Conservation (phyloP, 1,140 invertebrate genomes). For the Hycleus phaleratus region DNA sequence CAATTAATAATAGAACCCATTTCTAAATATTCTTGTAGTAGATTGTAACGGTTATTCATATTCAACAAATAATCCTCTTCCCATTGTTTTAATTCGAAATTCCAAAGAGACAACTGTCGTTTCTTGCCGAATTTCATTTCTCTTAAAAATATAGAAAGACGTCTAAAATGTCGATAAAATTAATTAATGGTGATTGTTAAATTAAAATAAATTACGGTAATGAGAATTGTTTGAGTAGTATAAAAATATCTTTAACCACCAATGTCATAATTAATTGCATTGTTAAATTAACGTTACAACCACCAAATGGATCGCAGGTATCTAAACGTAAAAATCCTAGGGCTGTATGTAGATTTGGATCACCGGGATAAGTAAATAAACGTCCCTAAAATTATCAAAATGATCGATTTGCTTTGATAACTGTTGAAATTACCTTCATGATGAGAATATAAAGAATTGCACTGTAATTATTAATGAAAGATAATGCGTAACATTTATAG, state of each 20-base stretch:
- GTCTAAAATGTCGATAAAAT: too few species aligned
- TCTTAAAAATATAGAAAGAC: too few species aligned
- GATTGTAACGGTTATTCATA: slow-evolving; percentile 14
- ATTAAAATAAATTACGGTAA: slow-evolving; percentile 1
- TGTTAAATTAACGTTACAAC: slow-evolving; percentile 3
- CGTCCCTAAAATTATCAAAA: slow-evolving; percentile 6
- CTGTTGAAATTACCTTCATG: slow-evolving; percentile 58
- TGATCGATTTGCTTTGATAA: too few species aligned
- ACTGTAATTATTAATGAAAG: slow-evolving; percentile 97
- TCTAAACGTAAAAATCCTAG: slow-evolving; percentile 1
- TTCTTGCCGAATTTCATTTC: too few species aligned
- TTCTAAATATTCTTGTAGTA: slow-evolving; percentile 27
- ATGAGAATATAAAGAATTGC: slow-evolving; percentile 96
- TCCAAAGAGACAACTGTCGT: too few species aligned
- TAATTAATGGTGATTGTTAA: neutral
- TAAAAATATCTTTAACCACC: slow-evolving; percentile 16
- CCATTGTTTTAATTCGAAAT: slow-evolving; percentile 15
- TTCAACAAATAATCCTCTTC: slow-evolving; percentile 29
- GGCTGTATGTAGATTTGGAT: slow-evolving; percentile 4
- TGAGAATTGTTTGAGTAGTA: slow-evolving; percentile 1
- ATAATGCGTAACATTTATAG: slow-evolving; percentile 91
- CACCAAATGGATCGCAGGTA: slow-evolving; percentile 16
- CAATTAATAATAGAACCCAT: slow-evolving; percentile 22
- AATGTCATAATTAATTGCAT: slow-evolving; percentile 26
- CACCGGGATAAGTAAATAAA: slow-evolving; percentile 22